Conservation (phyloP, 2,888 invertebrate genomes). For the Mythimna impura region DNA sequence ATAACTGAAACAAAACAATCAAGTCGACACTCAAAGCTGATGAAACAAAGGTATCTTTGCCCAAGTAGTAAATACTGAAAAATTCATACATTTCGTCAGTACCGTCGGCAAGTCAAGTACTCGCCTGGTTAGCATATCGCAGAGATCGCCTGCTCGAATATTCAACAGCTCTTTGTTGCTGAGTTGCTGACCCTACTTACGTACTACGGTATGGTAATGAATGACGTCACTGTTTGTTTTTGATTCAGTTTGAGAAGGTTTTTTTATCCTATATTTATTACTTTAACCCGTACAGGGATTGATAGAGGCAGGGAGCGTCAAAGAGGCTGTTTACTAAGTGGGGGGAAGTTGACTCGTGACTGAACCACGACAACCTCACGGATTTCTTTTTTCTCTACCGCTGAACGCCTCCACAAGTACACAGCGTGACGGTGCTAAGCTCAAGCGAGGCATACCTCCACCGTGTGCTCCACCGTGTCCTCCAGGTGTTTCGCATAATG, state of each 20-base stretch:
- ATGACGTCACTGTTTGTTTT: constrained; percentile 70
- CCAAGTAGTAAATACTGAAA: constrained; percentile 66
- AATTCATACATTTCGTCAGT: constrained; percentile 70
- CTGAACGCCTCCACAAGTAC: too few relatives aligned
- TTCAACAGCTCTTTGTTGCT: constrained; percentile 88
- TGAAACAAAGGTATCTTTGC: constrained; percentile 54
- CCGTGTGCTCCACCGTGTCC: too few relatives aligned
- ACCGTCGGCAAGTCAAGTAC: constrained; percentile 71
- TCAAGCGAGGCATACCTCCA: too few relatives aligned
- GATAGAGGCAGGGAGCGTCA: too few relatives aligned
- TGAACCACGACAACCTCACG: too few relatives aligned
- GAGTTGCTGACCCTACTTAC: constrained; percentile 87
- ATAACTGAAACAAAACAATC: constrained; percentile 37
- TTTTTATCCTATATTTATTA: not conserved
- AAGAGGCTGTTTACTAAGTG: too few relatives aligned
- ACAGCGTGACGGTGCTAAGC: too few relatives aligned
- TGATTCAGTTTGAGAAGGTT: constrained; percentile 62
- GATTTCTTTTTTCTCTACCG: too few relatives aligned
- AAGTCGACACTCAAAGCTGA: constrained; percentile 48
- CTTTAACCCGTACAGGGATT: too few relatives aligned
- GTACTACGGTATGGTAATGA: constrained; percentile 84
- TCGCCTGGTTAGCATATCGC: constrained; percentile 84
- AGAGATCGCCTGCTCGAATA: constrained; percentile 85
- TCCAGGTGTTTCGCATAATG: too few relatives aligned
- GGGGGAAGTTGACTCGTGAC: too few relatives aligned